A percentile compares a stretch with the other conserved stretches of the same genome.
Conservation (phyloP, 2,888 invertebrate species). For the Heliconius erato region DNA sequence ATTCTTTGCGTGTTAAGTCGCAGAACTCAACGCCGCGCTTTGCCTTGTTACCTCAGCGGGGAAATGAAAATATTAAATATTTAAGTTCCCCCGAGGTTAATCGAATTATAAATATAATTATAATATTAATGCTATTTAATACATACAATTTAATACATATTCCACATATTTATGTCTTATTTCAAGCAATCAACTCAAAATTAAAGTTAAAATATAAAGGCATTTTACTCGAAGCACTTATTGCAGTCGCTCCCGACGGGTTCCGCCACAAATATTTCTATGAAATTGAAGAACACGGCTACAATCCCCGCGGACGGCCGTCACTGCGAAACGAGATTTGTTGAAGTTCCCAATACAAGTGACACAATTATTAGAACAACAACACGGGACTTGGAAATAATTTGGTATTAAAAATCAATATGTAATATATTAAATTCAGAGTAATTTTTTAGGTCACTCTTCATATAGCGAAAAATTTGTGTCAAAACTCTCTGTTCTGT, state of each 20-base stretch:
- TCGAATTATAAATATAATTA: no score
- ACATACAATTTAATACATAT: no score
- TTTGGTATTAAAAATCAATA: neutral
- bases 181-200: neutral
- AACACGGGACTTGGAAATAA: conserved; percentile 18
- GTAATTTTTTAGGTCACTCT: neutral
- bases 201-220: neutral
- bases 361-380: conserved; percentile 25
- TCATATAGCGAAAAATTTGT: neutral
- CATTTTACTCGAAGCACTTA: conserved; percentile 27
- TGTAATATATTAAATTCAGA: neutral
- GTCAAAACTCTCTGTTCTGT: no score
- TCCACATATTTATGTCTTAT: neutral
- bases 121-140: no score
- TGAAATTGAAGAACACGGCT: conserved; percentile 65
- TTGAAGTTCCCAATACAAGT: conserved; percentile 24
- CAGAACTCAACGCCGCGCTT: no score
- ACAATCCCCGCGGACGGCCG: conserved; percentile 47
- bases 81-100: no score
- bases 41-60: no score
- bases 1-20: no score
- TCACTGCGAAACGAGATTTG: conserved; percentile 32
- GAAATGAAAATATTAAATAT: no score
- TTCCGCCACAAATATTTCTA: conserved; percentile 67
- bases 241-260: conserved; percentile 52